Evolutionary conservation across 2,888 invertebrate species (phyloP).

Genomic region (Sphecodes monilicornis): DNA sequence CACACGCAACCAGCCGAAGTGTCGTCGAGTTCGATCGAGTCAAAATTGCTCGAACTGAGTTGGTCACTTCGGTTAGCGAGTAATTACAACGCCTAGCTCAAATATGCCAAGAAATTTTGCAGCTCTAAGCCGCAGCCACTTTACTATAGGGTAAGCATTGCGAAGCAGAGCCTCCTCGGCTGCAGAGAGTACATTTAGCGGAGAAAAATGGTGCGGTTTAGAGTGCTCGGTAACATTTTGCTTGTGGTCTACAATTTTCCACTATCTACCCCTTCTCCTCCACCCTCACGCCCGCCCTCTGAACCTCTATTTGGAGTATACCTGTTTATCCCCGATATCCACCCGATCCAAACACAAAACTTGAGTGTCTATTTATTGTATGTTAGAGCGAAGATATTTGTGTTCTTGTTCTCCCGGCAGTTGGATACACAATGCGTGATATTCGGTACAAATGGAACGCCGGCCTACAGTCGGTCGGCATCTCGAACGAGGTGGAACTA

Average conservation of each 20-base stretch:
- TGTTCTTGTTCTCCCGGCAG: constrained; percentile 86
- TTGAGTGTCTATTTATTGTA: constrained; percentile 79
- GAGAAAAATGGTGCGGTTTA: constrained; percentile 37
- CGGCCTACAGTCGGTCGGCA: constrained; percentile 96
- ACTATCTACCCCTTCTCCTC: neutral
- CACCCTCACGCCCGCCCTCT: neutral
- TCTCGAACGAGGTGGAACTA: constrained; percentile 97
- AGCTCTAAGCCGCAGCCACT: constrained; percentile 42
- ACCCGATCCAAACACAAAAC: constrained; percentile 55
- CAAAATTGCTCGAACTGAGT: constrained; percentile 10
- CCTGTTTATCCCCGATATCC: constrained; percentile 21
- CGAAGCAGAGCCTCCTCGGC: neutral
- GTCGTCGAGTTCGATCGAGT: constrained; percentile 24
- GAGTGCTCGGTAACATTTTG: constrained; percentile 59
- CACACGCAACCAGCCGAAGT: constrained; percentile 26
- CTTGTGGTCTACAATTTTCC: constrained; percentile 56
- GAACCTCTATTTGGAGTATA: neutral
- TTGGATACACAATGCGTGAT: constrained; percentile 99
- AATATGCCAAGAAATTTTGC: constrained; percentile 33
- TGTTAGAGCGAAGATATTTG: constrained; percentile 84
- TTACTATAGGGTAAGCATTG: neutral
- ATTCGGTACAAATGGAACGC: constrained; percentile 98
- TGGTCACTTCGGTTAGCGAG: constrained; percentile 18
- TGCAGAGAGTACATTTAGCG: neutral
- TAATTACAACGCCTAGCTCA: constrained; percentile 25